Conservation (phyloP, 2,797 vertebrate genomes). For the Myotis myotis region DNA sequence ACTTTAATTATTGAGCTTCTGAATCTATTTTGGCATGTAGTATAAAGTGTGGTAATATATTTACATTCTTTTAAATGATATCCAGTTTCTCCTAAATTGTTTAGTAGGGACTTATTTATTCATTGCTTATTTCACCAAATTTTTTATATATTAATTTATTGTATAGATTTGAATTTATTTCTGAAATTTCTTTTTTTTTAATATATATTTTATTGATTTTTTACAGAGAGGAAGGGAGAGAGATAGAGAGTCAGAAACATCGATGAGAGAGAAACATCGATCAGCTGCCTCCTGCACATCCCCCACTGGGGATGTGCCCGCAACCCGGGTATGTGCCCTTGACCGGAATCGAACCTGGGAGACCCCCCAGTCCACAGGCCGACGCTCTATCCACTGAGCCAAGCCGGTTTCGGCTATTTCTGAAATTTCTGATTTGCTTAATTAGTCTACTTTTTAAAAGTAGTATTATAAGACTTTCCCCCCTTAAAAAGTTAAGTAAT, state of each 20-base stretch:
- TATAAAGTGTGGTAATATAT: neutral
- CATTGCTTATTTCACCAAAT: neutral
- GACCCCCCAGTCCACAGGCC: too few relatives aligned
- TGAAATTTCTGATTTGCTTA: neutral
- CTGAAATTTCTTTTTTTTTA: neutral
- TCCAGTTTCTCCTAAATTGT: neutral
- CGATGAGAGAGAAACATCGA: too few relatives aligned
- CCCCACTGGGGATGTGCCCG: too few relatives aligned
- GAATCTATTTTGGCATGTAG: neutral
- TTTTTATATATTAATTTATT: constrained; percentile 5
- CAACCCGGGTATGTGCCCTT: too few relatives aligned
- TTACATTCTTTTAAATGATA: neutral
- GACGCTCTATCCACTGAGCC: too few relatives aligned
- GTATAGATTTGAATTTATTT: constrained; percentile 6
- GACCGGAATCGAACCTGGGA: too few relatives aligned
- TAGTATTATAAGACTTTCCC: neutral
- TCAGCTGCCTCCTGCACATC: too few relatives aligned
- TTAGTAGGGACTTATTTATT: neutral
- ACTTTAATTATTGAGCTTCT: neutral
- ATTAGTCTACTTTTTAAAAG: neutral
- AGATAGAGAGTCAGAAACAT: too few relatives aligned
- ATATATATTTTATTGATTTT: too few relatives aligned
- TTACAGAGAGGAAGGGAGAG: too few relatives aligned
- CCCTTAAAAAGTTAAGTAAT: constrained; percentile 1
- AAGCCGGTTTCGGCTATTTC: too few relatives aligned